These are phyloP conservation scores for Siniperca obscura DNA, from an alignment of 2,797 vertebrate genomes.

Conservation along the genomic window DNA sequence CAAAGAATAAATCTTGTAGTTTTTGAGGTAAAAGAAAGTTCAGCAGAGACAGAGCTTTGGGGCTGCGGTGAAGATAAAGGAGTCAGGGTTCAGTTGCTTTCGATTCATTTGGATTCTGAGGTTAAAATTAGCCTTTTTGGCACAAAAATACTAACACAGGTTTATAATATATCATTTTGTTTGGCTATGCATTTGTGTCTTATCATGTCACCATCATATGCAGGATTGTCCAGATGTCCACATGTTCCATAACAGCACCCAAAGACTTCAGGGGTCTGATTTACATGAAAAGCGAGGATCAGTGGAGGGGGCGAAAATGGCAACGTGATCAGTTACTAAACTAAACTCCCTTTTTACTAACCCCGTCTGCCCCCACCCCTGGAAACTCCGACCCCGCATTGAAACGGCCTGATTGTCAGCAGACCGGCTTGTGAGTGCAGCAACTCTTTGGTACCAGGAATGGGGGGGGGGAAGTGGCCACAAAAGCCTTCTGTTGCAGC, in stretches of 20 bases:
- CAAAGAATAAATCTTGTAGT: conserved; percentile 23
- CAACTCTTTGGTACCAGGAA: conserved; percentile 70
- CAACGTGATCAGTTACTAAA: conserved; percentile 65
- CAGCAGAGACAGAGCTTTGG: conserved; percentile 10
- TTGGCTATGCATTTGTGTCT: conserved; percentile 32
- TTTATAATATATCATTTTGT: background rate
- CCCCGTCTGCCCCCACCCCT: conserved; percentile 55
- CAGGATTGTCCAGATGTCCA: conserved; percentile 41
- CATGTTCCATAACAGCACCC: conserved; percentile 42
- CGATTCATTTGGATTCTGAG: background rate
- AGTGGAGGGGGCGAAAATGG: conserved; percentile 41
- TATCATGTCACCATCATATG: conserved; percentile 49
- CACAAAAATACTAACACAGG: background rate
- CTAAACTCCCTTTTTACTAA: conserved; percentile 59
- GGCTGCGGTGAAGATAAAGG: conserved; percentile 13
- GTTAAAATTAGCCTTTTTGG: background rate
- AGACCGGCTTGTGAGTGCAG: conserved; percentile 60
- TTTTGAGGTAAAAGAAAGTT: conserved; percentile 51
- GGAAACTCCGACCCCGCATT: conserved; percentile 64
- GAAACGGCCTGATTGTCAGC: conserved; percentile 79
- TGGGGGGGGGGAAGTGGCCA: conserved; percentile 48
- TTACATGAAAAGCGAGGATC: conserved; percentile 61
- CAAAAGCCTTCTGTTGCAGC: conserved; percentile 85
- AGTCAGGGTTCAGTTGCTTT: background rate
- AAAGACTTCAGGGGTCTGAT: conserved; percentile 48